A percentile compares a stretch with the other conserved stretches of the same genome.
Conservation (phyloP, 2,113 vertebrate genomes). For the Gila orcuttii region DNA sequence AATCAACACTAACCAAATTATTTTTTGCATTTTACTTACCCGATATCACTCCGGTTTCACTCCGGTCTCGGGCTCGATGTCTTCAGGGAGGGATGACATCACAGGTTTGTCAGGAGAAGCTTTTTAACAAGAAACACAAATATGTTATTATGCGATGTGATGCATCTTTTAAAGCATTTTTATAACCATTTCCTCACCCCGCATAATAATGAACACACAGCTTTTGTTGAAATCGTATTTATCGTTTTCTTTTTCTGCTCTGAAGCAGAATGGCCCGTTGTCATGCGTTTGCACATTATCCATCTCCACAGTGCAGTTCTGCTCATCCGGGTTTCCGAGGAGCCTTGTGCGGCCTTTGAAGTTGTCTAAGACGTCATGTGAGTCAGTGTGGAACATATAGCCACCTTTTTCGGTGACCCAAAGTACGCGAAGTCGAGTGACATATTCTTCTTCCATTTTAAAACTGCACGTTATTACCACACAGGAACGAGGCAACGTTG, state of each 20-base stretch:
- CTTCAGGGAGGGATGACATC: conserved; percentile 60
- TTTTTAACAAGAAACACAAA: conserved; percentile 31
- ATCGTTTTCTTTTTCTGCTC: conserved; percentile 47
- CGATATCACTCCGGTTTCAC: background rate
- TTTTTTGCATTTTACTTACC: background rate
- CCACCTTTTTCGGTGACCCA: conserved; percentile 60
- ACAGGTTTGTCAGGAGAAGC: conserved; percentile 65
- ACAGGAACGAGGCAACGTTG: conserved; percentile 63
- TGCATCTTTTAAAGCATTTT: background rate
- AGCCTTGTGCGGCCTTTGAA: conserved; percentile 67
- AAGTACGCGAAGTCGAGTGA: conserved; percentile 51
- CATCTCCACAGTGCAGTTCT: conserved; percentile 68
- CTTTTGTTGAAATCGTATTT: conserved; percentile 66
- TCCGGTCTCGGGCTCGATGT: conserved; percentile 60
- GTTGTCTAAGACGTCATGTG: conserved; percentile 55
- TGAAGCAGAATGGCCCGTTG: conserved; percentile 71
- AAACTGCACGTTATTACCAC: conserved; percentile 72
- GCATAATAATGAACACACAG: conserved; percentile 69
- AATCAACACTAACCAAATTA: background rate
- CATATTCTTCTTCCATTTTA: background rate
- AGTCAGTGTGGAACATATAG: conserved; percentile 61
- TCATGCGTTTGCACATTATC: conserved; percentile 69
- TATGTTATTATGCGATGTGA: background rate
- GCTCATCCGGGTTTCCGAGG: conserved; percentile 56
- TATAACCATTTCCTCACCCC: conserved; percentile 49